Conservation (phyloP, 2,888 invertebrate genomes). For the Spisula subtruncata region DNA sequence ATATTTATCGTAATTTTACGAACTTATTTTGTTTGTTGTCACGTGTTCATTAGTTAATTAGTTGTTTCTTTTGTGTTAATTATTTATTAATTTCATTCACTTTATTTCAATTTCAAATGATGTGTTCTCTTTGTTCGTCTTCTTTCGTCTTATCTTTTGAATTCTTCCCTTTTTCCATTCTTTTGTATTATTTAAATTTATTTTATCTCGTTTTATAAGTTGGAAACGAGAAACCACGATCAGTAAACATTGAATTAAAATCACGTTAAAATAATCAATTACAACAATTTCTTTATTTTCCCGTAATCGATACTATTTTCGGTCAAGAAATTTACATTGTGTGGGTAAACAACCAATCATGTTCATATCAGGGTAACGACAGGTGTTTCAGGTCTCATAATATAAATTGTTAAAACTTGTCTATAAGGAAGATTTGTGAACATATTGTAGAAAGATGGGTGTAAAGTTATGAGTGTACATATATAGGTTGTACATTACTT, state of each 20-base stretch:
- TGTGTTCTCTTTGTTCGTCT: not conserved
- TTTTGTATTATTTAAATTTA: too few relatives aligned
- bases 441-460: not conserved
- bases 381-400: too few relatives aligned
- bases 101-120: not conserved
- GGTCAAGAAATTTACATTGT: too few relatives aligned
- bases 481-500: not conserved
- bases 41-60: not conserved
- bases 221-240: not conserved
- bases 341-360: too few relatives aligned
- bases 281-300: not conserved
- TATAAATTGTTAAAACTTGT: too few relatives aligned
- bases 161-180: too few relatives aligned
- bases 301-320: too few relatives aligned
- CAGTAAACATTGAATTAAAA: not conserved
- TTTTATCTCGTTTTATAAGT: not conserved
- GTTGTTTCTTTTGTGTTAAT: not conserved
- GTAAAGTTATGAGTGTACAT: not conserved
- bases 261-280: too few relatives aligned
- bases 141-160: too few relatives aligned
- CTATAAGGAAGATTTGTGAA: not conserved
- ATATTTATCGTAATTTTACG: not conserved
- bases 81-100: conserved; percentile 8
- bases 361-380: too few relatives aligned
- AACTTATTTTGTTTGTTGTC: not conserved